Base-by-base conservation (phyloP, 1,140 invertebrate genomes). In the Heliothis subflexa region DNA sequence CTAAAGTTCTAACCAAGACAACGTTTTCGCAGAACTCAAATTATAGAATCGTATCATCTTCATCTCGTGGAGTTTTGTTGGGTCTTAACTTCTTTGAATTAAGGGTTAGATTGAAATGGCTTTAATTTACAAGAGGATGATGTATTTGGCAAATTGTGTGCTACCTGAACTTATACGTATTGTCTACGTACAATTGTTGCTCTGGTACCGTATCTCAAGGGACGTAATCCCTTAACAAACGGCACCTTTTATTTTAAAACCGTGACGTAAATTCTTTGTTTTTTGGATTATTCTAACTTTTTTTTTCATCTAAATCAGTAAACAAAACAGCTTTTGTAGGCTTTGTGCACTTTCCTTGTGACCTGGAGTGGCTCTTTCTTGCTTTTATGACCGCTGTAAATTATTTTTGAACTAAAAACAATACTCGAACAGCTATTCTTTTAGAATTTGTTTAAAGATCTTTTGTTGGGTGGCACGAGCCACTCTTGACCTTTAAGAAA, bases 241-340 rank as follows among this genome's bases (percentile, higher is more conserved):
- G 86, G 80, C 85, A 85, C 83, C 88, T 91, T 89, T 89, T 85
- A 88, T 89, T 91, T 89, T 86, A 88, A 86, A 83, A 71, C 83
- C 76, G 85, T 90, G 86, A 90, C 88, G 88, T 89, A 91, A 91
- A 88, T 71, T 40, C 85, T 83, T 90, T 92, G 86, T 81, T 89
- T 87, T 89, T 84, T 79, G 82, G 83, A 87, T 91, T 87, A 85
- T 70, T 81, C 61, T 81, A 80, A 54, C 21, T 40, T 79, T 85
- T 86, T 25, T 84, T 87, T 86, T 84, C 66, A 50, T 83, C 28
- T 70, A 79, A 83, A 62, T 70, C 47, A 47, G 54, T 61, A 79
- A 64, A 62, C 80, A 84, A 85, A 83, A 84, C 57, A 78, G 4
- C 79, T 79, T 76, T 81, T 84, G 85, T 86, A 28, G 33, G 9